Base-by-base conservation (phyloP, 2,888 invertebrate species). In the Dicyrtomina minuta region DNA sequence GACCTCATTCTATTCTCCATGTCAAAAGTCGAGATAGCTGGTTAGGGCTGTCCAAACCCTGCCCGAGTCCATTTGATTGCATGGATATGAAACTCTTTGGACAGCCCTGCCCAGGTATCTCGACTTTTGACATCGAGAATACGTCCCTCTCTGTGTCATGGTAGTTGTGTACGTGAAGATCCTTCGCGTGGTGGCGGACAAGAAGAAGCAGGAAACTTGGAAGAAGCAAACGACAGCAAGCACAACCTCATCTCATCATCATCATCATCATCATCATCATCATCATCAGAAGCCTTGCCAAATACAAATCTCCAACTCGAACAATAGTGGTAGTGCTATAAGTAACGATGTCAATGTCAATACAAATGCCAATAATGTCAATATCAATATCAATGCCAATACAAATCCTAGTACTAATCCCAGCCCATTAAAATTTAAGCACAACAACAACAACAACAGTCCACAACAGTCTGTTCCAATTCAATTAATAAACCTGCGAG, bases 101-200 rank as follows among this genome's bases (percentile, higher is more conserved):
- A n/a, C n/a, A n/a, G n/a, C n/a, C n/a, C n/a, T n/a, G n/a, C n/a
- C n/a, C n/a, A n/a, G n/a, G n/a, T n/a, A n/a, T n/a, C n/a, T n/a
- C n/a, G n/a, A n/a, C n/a, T n/a, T n/a, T n/a, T n/a, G n/a, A n/a
- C n/a, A n/a, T n/a, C n/a, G n/a, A n/a, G n/a, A n/a, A n/a, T 99
- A 99, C 84, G 90, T 96, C 80, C 98, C 98, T 13, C 86, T 97
- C 74, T 87, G 91, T 76, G 94, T 97, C 76, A 98, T 99, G 97
- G 88, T 98, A 71, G 89, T 94, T 79, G 95, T 99, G 55, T 98
- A 99, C 83, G 94, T 92, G 83, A 94, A 94, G 84, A 98, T 99
- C 83, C 96, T 96, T 84, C 87, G 90, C 75, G 96, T 95, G 1
- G 96, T 96, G 26, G 87, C 92, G 74, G 89, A 91, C 80, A 93